These are phyloP conservation scores for Sander lucioperca DNA, from an alignment of 2,113 vertebrate genomes.

Conservation along the genomic window DNA sequence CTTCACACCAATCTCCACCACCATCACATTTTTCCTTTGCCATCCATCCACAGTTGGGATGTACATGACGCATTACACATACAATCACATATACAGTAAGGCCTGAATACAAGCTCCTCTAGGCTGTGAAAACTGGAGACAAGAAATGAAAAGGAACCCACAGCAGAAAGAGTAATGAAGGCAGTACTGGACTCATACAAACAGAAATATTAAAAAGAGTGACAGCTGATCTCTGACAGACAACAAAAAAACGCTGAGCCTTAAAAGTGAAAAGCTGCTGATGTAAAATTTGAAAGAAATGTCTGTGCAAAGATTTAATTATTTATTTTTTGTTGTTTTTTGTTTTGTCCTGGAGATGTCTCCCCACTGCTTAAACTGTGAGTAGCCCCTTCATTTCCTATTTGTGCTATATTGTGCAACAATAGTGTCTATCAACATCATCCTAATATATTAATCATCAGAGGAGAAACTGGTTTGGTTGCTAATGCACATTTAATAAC, in stretches of 20 bases:
- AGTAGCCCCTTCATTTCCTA: not conserved
- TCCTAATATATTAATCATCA: not conserved
- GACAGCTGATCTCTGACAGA: not conserved
- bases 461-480: not conserved
- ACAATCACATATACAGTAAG: slow-evolving; percentile 8
- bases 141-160: not conserved
- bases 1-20: not conserved
- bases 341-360: not conserved
- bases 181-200: not conserved
- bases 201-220: not conserved
- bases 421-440: not conserved
- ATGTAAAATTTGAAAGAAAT: not conserved
- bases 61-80: not conserved
- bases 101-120: not conserved
- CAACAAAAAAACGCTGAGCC: not conserved
- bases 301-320: not conserved
- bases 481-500: too few species aligned
- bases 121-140: not conserved
- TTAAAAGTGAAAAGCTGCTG: not conserved
- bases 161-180: not conserved
- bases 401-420: not conserved
- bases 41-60: not conserved
- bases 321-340: not conserved
- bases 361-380: not conserved
- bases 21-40: not conserved